A percentile compares a stretch with the other conserved stretches of the same genome.
Evolutionary conservation across 2,888 invertebrate genomes (phyloP).

Genomic region (Thysanoteuthis rhombus): DNA sequence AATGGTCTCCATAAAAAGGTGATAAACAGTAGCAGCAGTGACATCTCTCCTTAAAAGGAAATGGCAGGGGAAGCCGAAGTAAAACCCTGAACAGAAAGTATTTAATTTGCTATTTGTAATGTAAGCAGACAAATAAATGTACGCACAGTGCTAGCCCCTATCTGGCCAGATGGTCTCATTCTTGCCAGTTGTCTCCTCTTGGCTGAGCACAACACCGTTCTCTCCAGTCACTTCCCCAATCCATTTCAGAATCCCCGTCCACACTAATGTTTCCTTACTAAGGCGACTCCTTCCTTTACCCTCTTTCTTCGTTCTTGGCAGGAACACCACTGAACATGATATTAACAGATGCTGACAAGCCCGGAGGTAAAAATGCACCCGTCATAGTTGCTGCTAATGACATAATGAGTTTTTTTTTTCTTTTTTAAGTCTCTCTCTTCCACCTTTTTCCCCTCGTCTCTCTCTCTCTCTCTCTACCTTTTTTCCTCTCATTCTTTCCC

Average conservation of each 20-base stretch:
- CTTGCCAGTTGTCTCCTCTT: neutral
- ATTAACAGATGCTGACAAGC: neutral
- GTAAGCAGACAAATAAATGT: constrained; percentile 1
- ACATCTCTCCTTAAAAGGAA: neutral
- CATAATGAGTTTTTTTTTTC: neutral
- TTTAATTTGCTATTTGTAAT: neutral
- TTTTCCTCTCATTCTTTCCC: neutral
- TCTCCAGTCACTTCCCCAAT: neutral
- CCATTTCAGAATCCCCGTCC: neutral
- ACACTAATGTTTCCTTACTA: neutral
- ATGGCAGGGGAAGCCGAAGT: neutral
- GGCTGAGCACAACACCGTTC: neutral
- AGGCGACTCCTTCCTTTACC: neutral
- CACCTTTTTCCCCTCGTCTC: neutral
- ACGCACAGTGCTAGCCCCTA: neutral
- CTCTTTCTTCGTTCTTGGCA: neutral
- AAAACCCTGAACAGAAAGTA: neutral
- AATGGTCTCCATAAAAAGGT: neutral
- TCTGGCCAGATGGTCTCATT: neutral
- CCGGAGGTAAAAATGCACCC: neutral
- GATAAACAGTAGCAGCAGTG: neutral
- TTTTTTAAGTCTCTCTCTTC: neutral
- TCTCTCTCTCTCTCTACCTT: neutral
- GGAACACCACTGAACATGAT: neutral
- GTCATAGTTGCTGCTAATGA: neutral